These are phyloP conservation scores for Danio aesculapii DNA, from an alignment of 2,797 vertebrate genomes.

Conservation along the genomic window DNA sequence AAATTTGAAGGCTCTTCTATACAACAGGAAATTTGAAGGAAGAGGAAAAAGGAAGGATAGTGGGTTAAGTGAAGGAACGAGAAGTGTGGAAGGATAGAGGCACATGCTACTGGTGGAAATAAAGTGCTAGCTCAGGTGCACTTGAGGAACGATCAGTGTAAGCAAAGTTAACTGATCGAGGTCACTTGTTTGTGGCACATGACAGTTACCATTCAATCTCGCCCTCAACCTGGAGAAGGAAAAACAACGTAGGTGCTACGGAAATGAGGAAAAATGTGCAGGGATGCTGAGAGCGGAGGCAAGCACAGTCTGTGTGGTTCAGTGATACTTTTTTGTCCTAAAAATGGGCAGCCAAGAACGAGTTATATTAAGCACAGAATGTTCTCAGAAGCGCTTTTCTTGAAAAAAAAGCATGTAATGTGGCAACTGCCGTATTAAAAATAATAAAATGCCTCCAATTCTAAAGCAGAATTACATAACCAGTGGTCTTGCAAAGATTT, in stretches of 20 bases:
- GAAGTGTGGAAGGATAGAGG: conserved; percentile 6
- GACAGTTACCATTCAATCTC: not conserved
- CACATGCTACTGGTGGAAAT: conserved; percentile 24
- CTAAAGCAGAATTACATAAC: conserved; percentile 46
- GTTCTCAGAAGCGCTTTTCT: conserved; percentile 31
- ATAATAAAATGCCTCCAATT: conserved; percentile 6
- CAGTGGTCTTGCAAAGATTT: not conserved
- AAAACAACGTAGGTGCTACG: not conserved
- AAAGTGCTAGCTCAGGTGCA: not conserved
- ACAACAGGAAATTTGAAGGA: conserved; percentile 7
- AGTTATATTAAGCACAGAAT: conserved; percentile 34
- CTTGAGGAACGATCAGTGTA: conserved; percentile 15
- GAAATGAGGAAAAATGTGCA: conserved; percentile 17
- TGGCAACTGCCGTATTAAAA: not conserved
- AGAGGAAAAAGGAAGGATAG: not conserved
- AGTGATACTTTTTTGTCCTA: conserved; percentile 33
- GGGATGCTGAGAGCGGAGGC: conserved; percentile 23
- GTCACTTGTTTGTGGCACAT: not conserved
- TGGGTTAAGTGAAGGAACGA: conserved; percentile 17
- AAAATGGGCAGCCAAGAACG: conserved; percentile 23
- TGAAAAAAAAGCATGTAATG: conserved; percentile 11
- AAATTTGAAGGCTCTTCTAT: not conserved
- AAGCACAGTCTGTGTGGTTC: conserved; percentile 18
- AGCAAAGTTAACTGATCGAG: conserved; percentile 24
- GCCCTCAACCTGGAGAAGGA: conserved; percentile 11